Base-by-base conservation (phyloP, 2,888 invertebrate species). In the Cephus sareptanus region DNA sequence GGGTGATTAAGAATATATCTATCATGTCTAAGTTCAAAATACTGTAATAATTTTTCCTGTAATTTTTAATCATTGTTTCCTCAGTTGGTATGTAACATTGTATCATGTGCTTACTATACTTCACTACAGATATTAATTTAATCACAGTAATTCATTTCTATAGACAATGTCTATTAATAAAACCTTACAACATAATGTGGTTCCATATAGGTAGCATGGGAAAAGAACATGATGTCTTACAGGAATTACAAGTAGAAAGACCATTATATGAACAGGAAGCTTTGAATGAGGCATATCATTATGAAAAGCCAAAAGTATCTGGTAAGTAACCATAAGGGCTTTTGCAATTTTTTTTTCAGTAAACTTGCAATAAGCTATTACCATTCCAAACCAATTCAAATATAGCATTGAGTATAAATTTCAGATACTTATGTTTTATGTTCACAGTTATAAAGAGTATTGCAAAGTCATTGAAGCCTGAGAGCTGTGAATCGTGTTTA, bases 201-300 rank as follows among this genome's bases (percentile, higher is more conserved):
- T 70, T 74, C 33, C 12, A 74, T 34, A 68, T 70, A 82, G 82
- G 81, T n/a, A 81, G 83, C 71, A 77, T 74, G 31, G 83, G 82
- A 75, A 85, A 84, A 74, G 81, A 79, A 69, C 78, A 76, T 11
- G 82, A 81, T 1, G 73, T 80, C 33, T 69, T 80, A 37, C 71
- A 82, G 40, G 83, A 84, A 75, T 75, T 89, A 73, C 84, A 90
- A 82, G 92, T 93, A 34, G 92, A 93, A 77, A 89, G 93, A 77
- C 93, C 92, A 13, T 82, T 93, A 40, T 93, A 93, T 77, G 92
- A 93, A 81, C 92, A 93, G 78, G 91, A 93, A 81, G 90, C 91
- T 79, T 86, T 93, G 37, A 90, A 92, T 79, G 85, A 90, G 80
- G 91, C 92, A 83, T 92, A 92, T 83, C 87, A 90, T 79, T 93